phyloP scores from a whole-genome alignment of 2,888 invertebrate genomes.

The Eupithecia subfuscata region DNA sequence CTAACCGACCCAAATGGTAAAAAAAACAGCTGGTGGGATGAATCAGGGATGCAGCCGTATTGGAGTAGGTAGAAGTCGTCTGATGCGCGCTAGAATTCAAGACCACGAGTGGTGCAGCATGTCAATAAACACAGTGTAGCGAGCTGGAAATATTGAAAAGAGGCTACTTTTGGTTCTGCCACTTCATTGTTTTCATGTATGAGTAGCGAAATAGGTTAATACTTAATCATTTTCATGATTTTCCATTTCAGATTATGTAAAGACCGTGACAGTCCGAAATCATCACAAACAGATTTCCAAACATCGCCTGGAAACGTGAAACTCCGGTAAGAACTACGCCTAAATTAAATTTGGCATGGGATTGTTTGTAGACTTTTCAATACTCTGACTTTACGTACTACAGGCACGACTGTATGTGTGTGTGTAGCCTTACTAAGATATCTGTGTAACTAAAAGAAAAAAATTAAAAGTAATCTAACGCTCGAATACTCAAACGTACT shows the following conservation, averaged over 20 bases:
- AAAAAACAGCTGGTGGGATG: no score
- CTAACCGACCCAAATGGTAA: no score
- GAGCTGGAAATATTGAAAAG: no score
- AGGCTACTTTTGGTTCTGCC: no score
- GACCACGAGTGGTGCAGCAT: no score
- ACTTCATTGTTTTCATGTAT: no score
- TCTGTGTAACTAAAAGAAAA: not conserved
- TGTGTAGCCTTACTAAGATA: not conserved
- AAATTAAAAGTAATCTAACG: not conserved
- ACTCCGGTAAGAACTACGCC: conserved; percentile 62
- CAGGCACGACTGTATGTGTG: not conserved
- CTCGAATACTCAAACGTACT: not conserved
- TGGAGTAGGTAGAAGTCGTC: no score
- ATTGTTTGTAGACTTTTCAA: not conserved
- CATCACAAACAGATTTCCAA: conserved; percentile 65
- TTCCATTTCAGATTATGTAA: conserved; percentile 68
- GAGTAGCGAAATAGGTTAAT: no score
- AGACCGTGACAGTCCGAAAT: conserved; percentile 71
- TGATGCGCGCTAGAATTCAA: no score
- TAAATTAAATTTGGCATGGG: not conserved
- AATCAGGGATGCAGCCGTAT: no score
- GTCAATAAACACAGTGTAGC: no score
- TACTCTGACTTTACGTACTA: not conserved
- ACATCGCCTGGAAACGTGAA: conserved; percentile 66
- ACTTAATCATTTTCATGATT: not conserved